Evolutionary conservation across 2,113 vertebrate genomes (phyloP), one percentile per base, ranked within the genome.

Genomic region (Trachemys scripta): DNA sequence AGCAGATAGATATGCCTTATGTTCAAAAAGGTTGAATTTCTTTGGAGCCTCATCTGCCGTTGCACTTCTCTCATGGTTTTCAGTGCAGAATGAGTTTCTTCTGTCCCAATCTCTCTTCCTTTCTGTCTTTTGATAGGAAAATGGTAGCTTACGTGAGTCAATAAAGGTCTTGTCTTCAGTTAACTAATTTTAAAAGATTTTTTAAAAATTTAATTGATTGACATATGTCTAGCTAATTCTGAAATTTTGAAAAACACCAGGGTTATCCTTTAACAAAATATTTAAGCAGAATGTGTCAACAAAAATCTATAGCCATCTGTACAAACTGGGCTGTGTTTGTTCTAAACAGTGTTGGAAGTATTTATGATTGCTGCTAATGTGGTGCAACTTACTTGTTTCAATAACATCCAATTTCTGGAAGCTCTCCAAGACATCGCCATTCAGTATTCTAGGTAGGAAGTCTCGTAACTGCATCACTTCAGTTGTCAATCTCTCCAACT

Each of bases 391-490:
- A 99, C 99, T 96, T 97, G 97, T 97, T 91, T 99, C 98, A 89
- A 98, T 76, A 72, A 94, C 89, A 81, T 96, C 98, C 78, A 98
- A 96, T 88, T 98, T 99, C 79, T 98, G 98, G 94, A 99, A 97
- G 50, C 95, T 98, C 14, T 98, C 98, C 47, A 99, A 90, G 35
- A 99, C 96, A 31, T 99, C 98, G 38, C 96, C 91, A 24, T 98
- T 99, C 5, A 99, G 86, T 5, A 99, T 98, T 93, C 96, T 97
- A 76, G 99, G 99, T 94, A 99, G 96, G 97, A 99, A 99, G 92
- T 99, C 99, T 80, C 98, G 98, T 57, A 99, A 97, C 83, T 99
- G 99, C 99, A 99, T 99, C 85, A 99, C 99, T 96, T 99, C 99
- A 1, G 99, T 99, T 14, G 98, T 99, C 90, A 99, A 93, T 69